Conservation (phyloP, 2,113 vertebrate species). For the Oncorhynchus clarkii region DNA sequence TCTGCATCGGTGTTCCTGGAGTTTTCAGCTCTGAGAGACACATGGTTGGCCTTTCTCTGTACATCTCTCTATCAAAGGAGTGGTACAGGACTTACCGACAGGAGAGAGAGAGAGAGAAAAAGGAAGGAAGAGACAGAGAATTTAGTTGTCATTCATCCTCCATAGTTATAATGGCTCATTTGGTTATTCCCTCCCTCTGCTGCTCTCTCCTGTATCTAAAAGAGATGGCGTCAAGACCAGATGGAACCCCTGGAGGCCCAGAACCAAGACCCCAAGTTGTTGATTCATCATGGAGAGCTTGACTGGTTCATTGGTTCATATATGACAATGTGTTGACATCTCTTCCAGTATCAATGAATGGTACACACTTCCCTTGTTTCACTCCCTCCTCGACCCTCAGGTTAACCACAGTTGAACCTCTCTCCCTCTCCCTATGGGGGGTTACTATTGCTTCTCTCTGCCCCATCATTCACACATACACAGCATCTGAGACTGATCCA, state of each 20-base stretch:
- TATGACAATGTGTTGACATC: no score
- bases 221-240: no score
- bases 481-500: background rate
- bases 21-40: conserved; percentile 60
- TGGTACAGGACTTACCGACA: conserved; percentile 36
- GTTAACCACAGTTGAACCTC: background rate
- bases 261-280: no score
- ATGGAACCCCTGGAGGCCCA: no score
- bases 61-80: background rate
- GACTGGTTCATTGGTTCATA: no score
- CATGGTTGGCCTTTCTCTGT: conserved; percentile 44
- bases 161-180: no score
- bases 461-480: background rate
- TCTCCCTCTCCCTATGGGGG: background rate
- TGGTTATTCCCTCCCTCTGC: no score
- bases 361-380: no score
- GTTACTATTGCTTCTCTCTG: background rate
- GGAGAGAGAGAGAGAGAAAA: conserved; percentile 18
- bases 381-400: background rate
- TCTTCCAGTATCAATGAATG: no score
- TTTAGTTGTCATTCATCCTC: no score
- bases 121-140: background rate
- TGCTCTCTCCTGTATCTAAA: no score
- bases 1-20: conserved; percentile 64
- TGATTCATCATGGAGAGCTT: no score